Percentiles rank a stretch among this genome's conserved stretches.
Conservation (phyloP, 2,888 invertebrate genomes). For the Pammene fasciana region DNA sequence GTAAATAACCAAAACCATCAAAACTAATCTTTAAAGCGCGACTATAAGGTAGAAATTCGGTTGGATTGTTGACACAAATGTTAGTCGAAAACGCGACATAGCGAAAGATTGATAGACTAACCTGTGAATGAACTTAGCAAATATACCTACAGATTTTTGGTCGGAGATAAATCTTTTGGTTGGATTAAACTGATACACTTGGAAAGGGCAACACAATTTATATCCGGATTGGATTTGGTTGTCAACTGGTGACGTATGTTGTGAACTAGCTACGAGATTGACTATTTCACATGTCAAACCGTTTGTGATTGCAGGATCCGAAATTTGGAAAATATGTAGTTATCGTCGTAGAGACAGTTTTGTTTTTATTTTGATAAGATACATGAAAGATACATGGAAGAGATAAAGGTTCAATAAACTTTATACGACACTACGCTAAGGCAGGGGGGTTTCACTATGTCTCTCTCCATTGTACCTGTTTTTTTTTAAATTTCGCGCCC, state of each 20-base stretch:
- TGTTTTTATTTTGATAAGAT: neutral
- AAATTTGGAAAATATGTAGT: neutral
- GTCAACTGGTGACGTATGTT: constrained; percentile 39
- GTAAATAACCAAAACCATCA: constrained; percentile 44
- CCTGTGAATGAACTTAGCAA: constrained; percentile 56
- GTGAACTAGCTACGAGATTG: constrained; percentile 25
- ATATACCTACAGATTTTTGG: constrained; percentile 49
- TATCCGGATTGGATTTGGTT: constrained; percentile 35
- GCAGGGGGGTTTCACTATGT: too few species aligned
- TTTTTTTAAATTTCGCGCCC: too few species aligned
- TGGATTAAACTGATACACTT: constrained; percentile 40
- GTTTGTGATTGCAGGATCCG: neutral
- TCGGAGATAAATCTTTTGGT: constrained; percentile 47
- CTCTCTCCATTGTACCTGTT: too few species aligned
- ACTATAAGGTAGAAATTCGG: constrained; percentile 41
- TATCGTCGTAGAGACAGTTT: neutral
- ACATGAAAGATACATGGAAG: too few species aligned
- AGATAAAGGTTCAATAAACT: neutral
- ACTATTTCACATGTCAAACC: constrained; percentile 3
- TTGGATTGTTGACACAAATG: constrained; percentile 12
- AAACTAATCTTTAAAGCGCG: constrained; percentile 26
- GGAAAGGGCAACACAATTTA: constrained; percentile 37
- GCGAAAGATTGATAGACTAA: constrained; percentile 56
- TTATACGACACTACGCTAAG: too few species aligned
- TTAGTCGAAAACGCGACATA: constrained; percentile 45